Evolutionary conservation across 2,888 invertebrate species (phyloP).

Genomic region (Piscicola geometra): DNA sequence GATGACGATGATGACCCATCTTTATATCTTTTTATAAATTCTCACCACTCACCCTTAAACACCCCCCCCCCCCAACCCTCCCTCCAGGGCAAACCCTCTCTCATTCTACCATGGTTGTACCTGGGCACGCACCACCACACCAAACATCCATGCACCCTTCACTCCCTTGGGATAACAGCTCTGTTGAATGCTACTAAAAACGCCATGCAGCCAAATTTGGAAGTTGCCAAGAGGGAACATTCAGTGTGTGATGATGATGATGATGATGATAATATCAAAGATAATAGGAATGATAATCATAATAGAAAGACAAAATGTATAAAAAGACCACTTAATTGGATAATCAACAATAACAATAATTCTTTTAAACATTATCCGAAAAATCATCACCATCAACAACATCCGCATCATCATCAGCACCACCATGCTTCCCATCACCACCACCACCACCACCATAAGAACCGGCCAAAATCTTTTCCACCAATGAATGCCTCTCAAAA

Average conservation of each 20-base stretch:
- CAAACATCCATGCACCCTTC: background rate
- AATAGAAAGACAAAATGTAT: too few species aligned
- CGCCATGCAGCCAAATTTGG: background rate
- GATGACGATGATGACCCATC: background rate
- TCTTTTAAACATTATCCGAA: background rate
- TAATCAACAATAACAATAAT: background rate
- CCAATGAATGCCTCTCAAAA: background rate
- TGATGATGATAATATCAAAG: background rate
- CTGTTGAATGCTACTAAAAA: background rate
- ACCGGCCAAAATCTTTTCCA: too few species aligned
- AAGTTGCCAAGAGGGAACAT: too few species aligned
- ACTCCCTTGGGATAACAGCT: background rate
- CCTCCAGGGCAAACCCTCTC: background rate
- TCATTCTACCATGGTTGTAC: background rate
- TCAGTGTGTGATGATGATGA: background rate
- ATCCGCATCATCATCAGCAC: too few species aligned
- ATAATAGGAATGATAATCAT: background rate
- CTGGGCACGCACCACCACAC: conserved; percentile 11
- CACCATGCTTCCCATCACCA: too few species aligned
- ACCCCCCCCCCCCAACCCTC: too few species aligned
- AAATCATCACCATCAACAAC: too few species aligned
- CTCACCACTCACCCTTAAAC: too few species aligned
- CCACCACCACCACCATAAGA: too few species aligned
- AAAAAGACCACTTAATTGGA: too few species aligned
- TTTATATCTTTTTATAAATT: too few species aligned